Percentiles rank a stretch among this genome's conserved stretches.
These are phyloP conservation scores for Petrolisthes cinctipes DNA, from an alignment of 2,888 invertebrate species.

Conservation along the genomic window DNA sequence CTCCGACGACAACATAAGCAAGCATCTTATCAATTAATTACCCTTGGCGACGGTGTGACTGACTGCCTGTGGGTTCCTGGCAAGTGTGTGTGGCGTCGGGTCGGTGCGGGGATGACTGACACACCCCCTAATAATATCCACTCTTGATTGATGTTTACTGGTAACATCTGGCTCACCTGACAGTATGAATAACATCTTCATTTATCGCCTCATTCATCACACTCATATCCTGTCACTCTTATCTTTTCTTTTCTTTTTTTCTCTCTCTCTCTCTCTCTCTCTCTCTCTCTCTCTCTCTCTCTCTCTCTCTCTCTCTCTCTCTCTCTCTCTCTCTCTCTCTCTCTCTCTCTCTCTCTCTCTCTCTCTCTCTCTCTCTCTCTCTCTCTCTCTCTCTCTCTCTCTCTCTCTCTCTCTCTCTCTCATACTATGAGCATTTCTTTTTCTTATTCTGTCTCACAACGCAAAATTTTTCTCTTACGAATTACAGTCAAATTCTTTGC, in stretches of 20 bases:
- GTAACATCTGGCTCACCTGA: slow-evolving; percentile 16
- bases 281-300: slow-evolving; percentile 16
- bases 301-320: neutral
- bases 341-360: neutral
- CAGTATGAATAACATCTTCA: slow-evolving; percentile 28
- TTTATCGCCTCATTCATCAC: slow-evolving; percentile 8
- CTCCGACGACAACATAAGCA: too few relatives aligned
- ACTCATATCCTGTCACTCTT: neutral
- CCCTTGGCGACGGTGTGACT: too few relatives aligned
- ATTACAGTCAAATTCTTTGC: too few relatives aligned
- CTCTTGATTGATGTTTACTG: neutral
- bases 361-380: neutral
- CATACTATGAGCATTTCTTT: neutral
- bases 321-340: neutral
- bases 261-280: neutral
- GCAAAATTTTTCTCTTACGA: too few relatives aligned
- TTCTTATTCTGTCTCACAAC: neutral
- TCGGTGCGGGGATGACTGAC: neutral
- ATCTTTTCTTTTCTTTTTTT: neutral
- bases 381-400: slow-evolving; percentile 11
- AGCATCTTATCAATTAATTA: too few relatives aligned
- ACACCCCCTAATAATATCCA: neutral
- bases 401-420: neutral
- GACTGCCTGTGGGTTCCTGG: too few relatives aligned
- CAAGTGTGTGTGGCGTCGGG: too few relatives aligned